These are phyloP conservation scores for Sapayoa aenigma DNA, from an alignment of 2,113 vertebrate species.

Conservation along the genomic window DNA sequence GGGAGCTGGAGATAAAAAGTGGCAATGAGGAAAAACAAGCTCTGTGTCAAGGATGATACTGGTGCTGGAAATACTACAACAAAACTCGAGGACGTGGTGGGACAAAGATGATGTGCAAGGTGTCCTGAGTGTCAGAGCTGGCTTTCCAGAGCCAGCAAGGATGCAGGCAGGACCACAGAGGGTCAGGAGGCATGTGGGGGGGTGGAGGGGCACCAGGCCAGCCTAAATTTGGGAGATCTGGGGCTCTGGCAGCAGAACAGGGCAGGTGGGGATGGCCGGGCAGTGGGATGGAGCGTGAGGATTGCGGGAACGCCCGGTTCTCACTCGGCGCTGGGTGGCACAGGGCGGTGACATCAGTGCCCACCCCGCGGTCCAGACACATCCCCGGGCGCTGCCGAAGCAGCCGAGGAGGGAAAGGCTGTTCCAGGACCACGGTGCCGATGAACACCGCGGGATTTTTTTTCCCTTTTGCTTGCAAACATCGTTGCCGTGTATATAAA, in stretches of 20 bases:
- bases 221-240: not conserved
- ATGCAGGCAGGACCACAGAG: not conserved
- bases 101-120: not conserved
- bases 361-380: accelerated
- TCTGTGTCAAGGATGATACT: accelerated
- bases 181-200: not conserved
- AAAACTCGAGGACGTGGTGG: not conserved
- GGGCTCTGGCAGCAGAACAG: not conserved
- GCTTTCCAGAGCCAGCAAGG: accelerated
- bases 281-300: accelerated
- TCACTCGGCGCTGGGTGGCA: accelerated
- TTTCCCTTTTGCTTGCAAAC: not conserved
- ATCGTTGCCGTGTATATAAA: not conserved
- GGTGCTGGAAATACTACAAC: not conserved
- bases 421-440: not conserved
- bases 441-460: not conserved
- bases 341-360: accelerated
- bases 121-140: not conserved
- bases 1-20: not conserved
- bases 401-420: not conserved
- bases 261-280: not conserved
- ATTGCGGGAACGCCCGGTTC: accelerated
- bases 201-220: not conserved
- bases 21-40: not conserved
- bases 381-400: accelerated